phyloP scores from a whole-genome alignment of 2,113 vertebrate genomes.

The Acanthisitta chloris region DNA sequence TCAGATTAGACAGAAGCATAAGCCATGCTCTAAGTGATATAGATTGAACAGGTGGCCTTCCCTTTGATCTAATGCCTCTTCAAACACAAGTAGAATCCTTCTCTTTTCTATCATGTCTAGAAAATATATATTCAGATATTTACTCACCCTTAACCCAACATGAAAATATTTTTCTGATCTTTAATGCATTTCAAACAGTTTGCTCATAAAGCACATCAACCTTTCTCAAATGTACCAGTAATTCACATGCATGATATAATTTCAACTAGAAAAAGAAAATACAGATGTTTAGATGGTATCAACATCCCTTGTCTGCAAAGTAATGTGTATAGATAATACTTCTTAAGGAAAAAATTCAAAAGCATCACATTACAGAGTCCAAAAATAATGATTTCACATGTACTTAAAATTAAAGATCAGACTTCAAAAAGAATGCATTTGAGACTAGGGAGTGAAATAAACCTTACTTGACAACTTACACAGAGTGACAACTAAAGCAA shows the following conservation, averaged over 20 bases:
- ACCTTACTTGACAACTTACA: background rate
- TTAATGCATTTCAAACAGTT: background rate
- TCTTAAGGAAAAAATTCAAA: background rate
- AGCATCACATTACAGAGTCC: background rate
- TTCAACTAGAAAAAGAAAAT: background rate
- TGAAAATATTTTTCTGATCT: background rate
- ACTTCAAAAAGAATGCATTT: slow-evolving; percentile 1
- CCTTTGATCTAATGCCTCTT: background rate
- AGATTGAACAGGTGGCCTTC: slow-evolving; percentile 15
- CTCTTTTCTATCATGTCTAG: background rate
- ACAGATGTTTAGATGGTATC: background rate
- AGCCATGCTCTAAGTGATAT: background rate
- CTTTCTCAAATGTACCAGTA: background rate
- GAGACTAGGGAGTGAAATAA: background rate
- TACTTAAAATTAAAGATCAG: background rate
- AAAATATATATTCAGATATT: background rate
- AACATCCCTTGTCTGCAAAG: background rate
- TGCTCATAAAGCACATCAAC: background rate
- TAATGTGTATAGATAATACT: background rate
- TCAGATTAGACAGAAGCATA: slow-evolving; percentile 9
- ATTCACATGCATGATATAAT: background rate
- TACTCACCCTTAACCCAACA: background rate
- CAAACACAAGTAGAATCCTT: background rate
- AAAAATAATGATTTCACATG: background rate
- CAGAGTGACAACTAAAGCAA: background rate